Base-by-base conservation (phyloP, 2,113 vertebrate species). In the Neodontobutis hainanensis region DNA sequence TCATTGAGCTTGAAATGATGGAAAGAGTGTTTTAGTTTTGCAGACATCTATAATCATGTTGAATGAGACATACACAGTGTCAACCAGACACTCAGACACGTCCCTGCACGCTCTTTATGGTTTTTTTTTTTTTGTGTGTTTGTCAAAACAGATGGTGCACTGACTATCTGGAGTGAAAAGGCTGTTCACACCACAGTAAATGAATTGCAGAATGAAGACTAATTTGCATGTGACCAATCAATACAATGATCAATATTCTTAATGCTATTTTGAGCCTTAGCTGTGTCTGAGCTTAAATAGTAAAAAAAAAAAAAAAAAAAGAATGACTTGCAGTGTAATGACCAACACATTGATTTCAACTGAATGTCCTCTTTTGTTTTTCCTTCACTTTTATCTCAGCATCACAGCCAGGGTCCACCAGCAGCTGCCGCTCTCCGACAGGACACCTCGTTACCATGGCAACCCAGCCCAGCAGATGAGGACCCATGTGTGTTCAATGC, bases 361-460 rank as follows among this genome's bases (percentile, higher is more conserved):
- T 38, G 35, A 9, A 38, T 36, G 11, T 2, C 38, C 38, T 40
- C 5, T 12, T 55, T 36, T 36, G 34, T 55, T 53, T 27, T 35
- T 32, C 1, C 42, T 14, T 57, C 65, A 58, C 43, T 44, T 68
- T 35, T 48, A 1, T 55, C 77, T 34, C 66, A 42, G 5, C 55
- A 4, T 78, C 69, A 59, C 73, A 73, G 74, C 48, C 51, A 64
- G 79, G 45, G 38, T 70, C 81, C 70, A 65, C 65, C 87, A 78
- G 80, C 87, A 86, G 88, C 2, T 32, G 34, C 52, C 0, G 27
- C 61, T 75, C 50, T 64, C 53, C 27, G 14, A 52, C 6, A 35
- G 65, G 68, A 43, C 47, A 57, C 59, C 65, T 56, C 10, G 80
- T 89, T 51, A 56, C 89, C 85, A 89, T 83, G 82, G 82, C 27